These are phyloP conservation scores for Lordiphosa fenestrarum DNA, from an alignment of 2,888 invertebrate species.

Conservation along the genomic window DNA sequence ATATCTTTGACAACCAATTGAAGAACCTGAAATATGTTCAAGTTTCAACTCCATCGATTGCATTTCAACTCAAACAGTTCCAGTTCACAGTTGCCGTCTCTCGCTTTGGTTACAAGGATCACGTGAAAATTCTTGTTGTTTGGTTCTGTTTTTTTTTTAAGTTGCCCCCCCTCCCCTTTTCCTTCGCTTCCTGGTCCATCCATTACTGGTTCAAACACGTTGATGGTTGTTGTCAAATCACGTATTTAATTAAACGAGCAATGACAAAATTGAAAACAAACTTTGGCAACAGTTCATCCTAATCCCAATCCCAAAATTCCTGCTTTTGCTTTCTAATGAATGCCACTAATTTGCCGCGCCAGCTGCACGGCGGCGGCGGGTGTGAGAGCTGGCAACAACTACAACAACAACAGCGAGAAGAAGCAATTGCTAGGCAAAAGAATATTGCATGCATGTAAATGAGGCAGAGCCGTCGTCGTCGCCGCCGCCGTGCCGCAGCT, in stretches of 20 bases:
- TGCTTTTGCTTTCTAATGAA: constrained; percentile 17
- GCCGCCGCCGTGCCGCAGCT: constrained; percentile 4
- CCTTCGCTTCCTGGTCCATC: not conserved
- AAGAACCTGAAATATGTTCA: too few species aligned
- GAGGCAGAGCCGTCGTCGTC: not conserved
- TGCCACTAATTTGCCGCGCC: constrained; percentile 21
- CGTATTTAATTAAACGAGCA: constrained; percentile 21
- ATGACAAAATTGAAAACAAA: constrained; percentile 23
- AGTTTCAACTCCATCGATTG: too few species aligned
- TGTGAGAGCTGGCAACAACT: not conserved
- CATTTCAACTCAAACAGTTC: too few species aligned
- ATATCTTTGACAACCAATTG: too few species aligned
- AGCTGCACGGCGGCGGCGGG: constrained; percentile 2
- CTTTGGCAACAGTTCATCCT: constrained; percentile 13
- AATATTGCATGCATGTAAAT: constrained; percentile 23
- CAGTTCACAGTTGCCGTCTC: not conserved
- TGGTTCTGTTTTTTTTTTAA: too few species aligned
- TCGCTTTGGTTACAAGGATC: not conserved
- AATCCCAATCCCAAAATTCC: not conserved
- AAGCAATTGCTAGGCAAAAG: constrained; percentile 1
- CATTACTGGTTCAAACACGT: constrained; percentile 1
- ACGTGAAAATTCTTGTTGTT: not conserved
- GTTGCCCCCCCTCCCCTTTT: not conserved
- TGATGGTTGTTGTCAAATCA: constrained; percentile 15
- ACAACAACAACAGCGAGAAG: not conserved